phyloP scores from a whole-genome alignment of 2,888 invertebrate genomes.

The Chloromyia formosa region DNA sequence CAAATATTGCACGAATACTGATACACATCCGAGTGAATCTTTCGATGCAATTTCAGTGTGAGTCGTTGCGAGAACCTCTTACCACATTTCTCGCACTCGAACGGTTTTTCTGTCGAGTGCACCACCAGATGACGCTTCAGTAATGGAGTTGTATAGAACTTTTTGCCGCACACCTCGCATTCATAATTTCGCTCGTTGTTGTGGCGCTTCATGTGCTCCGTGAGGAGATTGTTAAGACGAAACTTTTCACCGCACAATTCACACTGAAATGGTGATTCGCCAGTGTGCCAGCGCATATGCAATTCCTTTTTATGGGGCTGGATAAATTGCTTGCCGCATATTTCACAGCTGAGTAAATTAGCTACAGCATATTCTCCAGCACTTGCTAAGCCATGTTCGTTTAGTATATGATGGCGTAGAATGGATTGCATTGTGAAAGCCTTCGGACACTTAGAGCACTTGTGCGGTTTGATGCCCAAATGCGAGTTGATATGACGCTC shows the following conservation, averaged over 20 bases:
- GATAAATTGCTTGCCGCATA: slow-evolving; percentile 64
- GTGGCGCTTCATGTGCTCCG: slow-evolving; percentile 71
- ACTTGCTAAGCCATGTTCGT: not conserved
- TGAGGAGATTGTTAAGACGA: slow-evolving; percentile 70
- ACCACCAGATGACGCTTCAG: slow-evolving; percentile 68
- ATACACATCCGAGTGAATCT: slow-evolving; percentile 57
- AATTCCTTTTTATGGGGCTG: slow-evolving; percentile 56
- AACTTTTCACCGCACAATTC: slow-evolving; percentile 72
- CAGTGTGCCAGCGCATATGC: slow-evolving; percentile 69
- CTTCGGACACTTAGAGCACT: slow-evolving; percentile 12
- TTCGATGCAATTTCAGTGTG: slow-evolving; percentile 67
- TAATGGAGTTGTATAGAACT: slow-evolving; percentile 71
- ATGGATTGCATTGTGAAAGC: too few species aligned
- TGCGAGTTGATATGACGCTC: slow-evolving; percentile 26
- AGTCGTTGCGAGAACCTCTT: slow-evolving; percentile 68
- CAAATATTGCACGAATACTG: slow-evolving; percentile 51
- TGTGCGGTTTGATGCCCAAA: not conserved
- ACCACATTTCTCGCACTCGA: slow-evolving; percentile 69
- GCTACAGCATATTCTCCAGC: slow-evolving; percentile 5
- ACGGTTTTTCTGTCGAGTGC: slow-evolving; percentile 63
- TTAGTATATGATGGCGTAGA: too few species aligned
- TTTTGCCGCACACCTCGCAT: slow-evolving; percentile 69
- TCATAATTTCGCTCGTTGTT: slow-evolving; percentile 70
- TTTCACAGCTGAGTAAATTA: slow-evolving; percentile 66
- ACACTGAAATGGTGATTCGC: slow-evolving; percentile 71